phyloP scores from a whole-genome alignment of 2,888 invertebrate species.

The Ommatoiulus sabulosus region DNA sequence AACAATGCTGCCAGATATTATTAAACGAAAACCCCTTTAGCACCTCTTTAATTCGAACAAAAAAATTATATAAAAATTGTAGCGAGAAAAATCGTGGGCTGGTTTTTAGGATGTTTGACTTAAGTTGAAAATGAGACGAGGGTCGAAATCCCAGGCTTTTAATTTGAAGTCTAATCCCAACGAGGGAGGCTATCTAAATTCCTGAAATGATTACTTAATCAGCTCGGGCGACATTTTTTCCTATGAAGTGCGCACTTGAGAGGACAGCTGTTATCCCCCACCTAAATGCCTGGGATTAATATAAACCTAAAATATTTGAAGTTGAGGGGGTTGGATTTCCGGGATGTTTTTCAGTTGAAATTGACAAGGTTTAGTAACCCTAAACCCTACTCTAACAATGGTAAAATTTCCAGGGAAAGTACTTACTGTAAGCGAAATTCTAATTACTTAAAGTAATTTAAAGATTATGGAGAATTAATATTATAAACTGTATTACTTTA shows the following conservation, averaged over 20 bases:
- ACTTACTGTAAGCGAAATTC: too few species aligned
- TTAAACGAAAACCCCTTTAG: not conserved
- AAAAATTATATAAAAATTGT: not conserved
- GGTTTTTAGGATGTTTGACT: not conserved
- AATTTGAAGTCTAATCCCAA: not conserved
- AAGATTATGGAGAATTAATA: too few species aligned
- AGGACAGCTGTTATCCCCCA: not conserved
- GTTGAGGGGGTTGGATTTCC: too few species aligned
- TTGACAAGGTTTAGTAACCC: too few species aligned
- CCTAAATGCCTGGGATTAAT: not conserved
- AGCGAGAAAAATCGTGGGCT: not conserved
- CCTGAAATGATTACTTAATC: not conserved
- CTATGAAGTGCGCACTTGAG: not conserved
- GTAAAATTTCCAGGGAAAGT: too few species aligned
- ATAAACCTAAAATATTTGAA: not conserved
- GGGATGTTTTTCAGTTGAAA: too few species aligned
- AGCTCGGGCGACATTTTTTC: too few species aligned
- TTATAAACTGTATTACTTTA: too few species aligned
- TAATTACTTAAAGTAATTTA: too few species aligned
- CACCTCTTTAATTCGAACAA: not conserved
- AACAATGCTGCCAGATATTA: not conserved
- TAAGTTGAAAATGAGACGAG: not conserved
- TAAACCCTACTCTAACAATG: too few species aligned
- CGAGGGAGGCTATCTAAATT: slow-evolving; percentile 25
- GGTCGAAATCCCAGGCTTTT: not conserved